Evolutionary conservation across 2,113 vertebrate genomes (phyloP).

Genomic region (Rhinolophus ferrumequinum): DNA sequence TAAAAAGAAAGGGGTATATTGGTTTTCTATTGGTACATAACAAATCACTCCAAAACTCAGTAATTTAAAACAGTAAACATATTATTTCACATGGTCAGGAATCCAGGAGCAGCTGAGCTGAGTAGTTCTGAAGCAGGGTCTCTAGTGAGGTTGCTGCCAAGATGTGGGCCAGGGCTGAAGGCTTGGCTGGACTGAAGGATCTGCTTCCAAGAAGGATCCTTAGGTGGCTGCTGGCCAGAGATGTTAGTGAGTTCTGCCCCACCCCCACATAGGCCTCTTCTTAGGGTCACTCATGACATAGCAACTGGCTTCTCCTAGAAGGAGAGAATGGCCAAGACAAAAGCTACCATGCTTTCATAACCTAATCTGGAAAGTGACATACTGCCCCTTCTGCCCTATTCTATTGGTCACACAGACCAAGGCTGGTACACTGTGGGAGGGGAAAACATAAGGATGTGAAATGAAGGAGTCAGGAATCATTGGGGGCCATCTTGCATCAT

Average conservation of each 20-base stretch:
- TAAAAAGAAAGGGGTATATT: neutral
- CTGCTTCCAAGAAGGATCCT: neutral
- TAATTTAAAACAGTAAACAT: neutral
- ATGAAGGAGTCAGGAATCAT: neutral
- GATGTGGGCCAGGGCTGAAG: neutral
- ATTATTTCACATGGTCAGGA: neutral
- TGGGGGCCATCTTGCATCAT: neutral
- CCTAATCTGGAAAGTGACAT: neutral
- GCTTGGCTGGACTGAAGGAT: neutral
- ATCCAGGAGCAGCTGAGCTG: neutral
- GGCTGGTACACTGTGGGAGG: neutral
- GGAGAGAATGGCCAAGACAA: neutral
- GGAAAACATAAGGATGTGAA: neutral
- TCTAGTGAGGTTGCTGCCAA: neutral
- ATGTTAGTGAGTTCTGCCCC: too few species aligned
- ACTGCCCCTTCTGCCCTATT: neutral
- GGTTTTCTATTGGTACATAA: neutral
- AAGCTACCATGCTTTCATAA: neutral
- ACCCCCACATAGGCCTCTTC: fast-evolving
- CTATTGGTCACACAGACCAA: neutral
- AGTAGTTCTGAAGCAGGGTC: neutral
- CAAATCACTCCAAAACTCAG: neutral
- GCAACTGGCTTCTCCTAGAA: neutral
- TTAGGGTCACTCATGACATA: neutral
- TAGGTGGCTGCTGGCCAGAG: neutral